phyloP scores from a whole-genome alignment of 2,113 vertebrate species.

The Bombycilla garrulus region DNA sequence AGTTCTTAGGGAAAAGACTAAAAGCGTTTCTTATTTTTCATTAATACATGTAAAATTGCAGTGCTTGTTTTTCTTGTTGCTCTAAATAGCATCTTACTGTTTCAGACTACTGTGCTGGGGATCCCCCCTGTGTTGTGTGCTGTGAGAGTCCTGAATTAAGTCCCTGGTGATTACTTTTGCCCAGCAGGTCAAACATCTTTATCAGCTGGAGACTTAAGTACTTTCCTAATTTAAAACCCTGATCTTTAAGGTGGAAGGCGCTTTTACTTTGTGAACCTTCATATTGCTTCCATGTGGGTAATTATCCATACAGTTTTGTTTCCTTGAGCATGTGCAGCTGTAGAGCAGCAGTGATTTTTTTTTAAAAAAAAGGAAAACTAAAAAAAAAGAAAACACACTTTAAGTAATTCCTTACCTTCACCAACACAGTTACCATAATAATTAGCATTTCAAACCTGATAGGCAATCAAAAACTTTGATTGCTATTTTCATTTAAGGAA shows the following conservation, averaged over 20 bases:
- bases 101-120: background rate
- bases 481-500: background rate
- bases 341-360: background rate
- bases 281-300: background rate
- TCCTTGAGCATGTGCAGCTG: background rate
- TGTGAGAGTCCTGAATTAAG: background rate
- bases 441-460: background rate
- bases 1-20: background rate
- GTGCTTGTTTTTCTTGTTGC: background rate
- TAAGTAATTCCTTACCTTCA: constrained; percentile 10
- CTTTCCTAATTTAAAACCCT: constrained; percentile 36
- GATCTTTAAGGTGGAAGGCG: constrained; percentile 19
- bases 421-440: background rate
- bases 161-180: background rate
- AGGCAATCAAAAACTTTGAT: background rate
- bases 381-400: background rate
- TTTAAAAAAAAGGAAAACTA: background rate
- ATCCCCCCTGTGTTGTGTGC: background rate
- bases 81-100: background rate
- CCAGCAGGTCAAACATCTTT: background rate
- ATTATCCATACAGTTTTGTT: constrained; percentile 2
- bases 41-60: background rate
- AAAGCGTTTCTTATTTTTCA: background rate
- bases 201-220: background rate
- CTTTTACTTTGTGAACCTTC: background rate